A percentile compares a stretch with the other conserved stretches of the same genome.
Evolutionary conservation across 2,113 vertebrate species (phyloP).

Genomic region (Calypte anna): DNA sequence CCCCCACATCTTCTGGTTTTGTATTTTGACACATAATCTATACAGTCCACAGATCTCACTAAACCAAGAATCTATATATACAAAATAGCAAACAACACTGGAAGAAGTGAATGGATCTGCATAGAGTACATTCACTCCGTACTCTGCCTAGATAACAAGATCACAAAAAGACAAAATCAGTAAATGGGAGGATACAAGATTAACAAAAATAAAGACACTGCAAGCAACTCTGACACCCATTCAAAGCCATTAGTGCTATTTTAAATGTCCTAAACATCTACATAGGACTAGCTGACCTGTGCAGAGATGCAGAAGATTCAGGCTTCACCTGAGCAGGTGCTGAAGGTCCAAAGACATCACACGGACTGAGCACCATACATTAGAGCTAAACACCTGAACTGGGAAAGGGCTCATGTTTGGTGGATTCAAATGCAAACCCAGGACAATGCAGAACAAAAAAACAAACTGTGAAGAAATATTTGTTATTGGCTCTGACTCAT

Average conservation of each 20-base stretch:
- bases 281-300: neutral
- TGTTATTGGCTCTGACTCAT: neutral
- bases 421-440: neutral
- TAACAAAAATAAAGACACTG: neutral
- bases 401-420: neutral
- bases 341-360: neutral
- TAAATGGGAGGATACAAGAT: neutral
- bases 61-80: neutral
- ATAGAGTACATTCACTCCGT: neutral
- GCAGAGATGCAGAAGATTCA: neutral
- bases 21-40: neutral
- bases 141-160: neutral
- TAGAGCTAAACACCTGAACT: neutral
- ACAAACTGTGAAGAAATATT: neutral
- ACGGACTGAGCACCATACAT: neutral
- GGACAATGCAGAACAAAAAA: accelerated
- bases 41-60: neutral
- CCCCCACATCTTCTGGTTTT: neutral
- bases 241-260: neutral
- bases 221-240: neutral
- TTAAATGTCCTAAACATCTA: neutral
- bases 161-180: neutral
- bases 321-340: neutral
- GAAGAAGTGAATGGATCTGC: neutral
- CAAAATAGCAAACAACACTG: neutral